These are phyloP conservation scores for Dilophus febrilis DNA, from an alignment of 2,888 invertebrate genomes.

Conservation along the genomic window DNA sequence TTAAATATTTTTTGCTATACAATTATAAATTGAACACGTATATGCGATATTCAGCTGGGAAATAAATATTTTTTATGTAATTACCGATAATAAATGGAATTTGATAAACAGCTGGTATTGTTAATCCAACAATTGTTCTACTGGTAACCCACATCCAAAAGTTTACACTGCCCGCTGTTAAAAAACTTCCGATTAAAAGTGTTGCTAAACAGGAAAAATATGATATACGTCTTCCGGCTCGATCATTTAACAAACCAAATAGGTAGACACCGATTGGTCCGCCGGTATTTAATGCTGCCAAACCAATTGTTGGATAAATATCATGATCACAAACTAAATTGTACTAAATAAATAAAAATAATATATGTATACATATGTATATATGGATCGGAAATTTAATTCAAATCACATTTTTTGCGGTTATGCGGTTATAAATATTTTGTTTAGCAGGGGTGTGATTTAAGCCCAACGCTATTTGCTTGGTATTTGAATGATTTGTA, in stretches of 20 bases:
- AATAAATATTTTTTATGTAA: conserved; percentile 20
- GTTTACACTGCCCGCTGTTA: conserved; percentile 59
- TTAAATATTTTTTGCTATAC: too few species aligned
- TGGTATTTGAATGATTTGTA: too few species aligned
- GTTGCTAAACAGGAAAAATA: conserved; percentile 74
- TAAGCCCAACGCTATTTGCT: too few species aligned
- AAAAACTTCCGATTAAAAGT: conserved; percentile 59
- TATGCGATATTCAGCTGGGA: background rate
- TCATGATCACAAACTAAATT: conserved; percentile 74
- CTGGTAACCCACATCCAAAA: conserved; percentile 74
- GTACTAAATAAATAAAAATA: conserved; percentile 43
- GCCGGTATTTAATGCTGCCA: conserved; percentile 72
- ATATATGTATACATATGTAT: background rate
- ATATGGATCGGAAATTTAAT: too few species aligned
- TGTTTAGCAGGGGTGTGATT: too few species aligned
- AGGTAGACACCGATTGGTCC: conserved; percentile 81
- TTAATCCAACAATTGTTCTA: conserved; percentile 69
- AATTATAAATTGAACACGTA: background rate
- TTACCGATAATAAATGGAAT: conserved; percentile 89
- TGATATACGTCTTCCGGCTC: conserved; percentile 67
- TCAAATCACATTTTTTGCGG: too few species aligned
- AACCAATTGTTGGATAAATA: conserved; percentile 72
- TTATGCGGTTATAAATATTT: too few species aligned
- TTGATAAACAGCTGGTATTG: conserved; percentile 84
- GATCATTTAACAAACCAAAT: conserved; percentile 74